Evolutionary conservation across 2,888 invertebrate species (phyloP).

Genomic region (Mesochorus sp.): DNA sequence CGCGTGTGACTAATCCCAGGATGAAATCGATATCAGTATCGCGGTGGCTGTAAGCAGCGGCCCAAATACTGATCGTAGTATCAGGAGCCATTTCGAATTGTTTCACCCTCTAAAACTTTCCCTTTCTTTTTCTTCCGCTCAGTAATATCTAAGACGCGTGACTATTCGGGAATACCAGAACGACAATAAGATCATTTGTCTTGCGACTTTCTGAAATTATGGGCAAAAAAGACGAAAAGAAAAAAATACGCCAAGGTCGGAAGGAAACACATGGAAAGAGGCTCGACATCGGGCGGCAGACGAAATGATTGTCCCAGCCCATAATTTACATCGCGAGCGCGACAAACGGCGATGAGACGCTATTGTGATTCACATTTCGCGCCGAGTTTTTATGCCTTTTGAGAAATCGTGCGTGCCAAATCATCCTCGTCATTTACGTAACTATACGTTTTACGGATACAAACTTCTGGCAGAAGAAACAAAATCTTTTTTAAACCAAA

Average conservation of each 20-base stretch:
- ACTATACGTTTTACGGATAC: neutral
- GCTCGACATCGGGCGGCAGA: slow-evolving; percentile 27
- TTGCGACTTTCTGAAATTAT: no score
- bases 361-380: neutral
- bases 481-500: neutral
- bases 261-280: neutral
- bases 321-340: slow-evolving; percentile 6
- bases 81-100: neutral
- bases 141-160: slow-evolving; percentile 56
- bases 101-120: slow-evolving; percentile 5
- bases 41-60: slow-evolving; percentile 1
- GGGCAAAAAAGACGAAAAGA: no score
- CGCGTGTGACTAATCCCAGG: slow-evolving; percentile 42
- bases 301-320: slow-evolving; percentile 39
- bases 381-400: neutral
- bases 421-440: slow-evolving; percentile 2
- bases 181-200: neutral
- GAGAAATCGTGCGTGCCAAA: neutral
- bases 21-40: slow-evolving; percentile 30
- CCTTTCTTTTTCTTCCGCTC: slow-evolving; percentile 45
- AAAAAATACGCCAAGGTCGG: neutral
- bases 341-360: slow-evolving; percentile 1
- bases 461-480: neutral
- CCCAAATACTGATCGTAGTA: no score
- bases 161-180: slow-evolving; percentile 67